Percentiles rank a stretch among this genome's conserved stretches.
Evolutionary conservation across 2,113 vertebrate species (phyloP).

Genomic region (Periophthalmodon schlosseri): DNA sequence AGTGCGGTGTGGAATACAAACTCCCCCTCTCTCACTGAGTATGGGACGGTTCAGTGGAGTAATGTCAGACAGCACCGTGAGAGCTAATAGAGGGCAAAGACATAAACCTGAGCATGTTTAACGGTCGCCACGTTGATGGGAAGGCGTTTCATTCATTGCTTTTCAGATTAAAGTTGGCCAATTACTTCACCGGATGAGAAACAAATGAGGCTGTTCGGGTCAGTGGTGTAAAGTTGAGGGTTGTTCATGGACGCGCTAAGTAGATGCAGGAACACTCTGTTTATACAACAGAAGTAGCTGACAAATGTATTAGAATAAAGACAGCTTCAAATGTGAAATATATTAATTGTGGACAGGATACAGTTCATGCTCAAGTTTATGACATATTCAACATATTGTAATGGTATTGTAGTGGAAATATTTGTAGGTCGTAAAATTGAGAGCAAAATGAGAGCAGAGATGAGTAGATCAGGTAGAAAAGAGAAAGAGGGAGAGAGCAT

Average conservation of each 20-base stretch:
- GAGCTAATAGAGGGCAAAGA: constrained; percentile 47
- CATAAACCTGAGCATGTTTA: constrained; percentile 38
- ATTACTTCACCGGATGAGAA: constrained; percentile 26
- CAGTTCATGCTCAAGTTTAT: too few species aligned
- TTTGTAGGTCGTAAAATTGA: too few species aligned
- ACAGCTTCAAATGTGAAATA: too few species aligned
- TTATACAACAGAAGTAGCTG: background rate
- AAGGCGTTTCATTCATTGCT: constrained; percentile 28
- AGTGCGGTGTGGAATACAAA: constrained; percentile 36
- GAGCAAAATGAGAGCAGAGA: too few species aligned
- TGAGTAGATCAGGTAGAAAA: too few species aligned
- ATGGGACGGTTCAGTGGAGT: constrained; percentile 41
- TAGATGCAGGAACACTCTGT: background rate
- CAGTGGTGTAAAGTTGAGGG: background rate
- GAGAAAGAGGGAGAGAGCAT: too few species aligned
- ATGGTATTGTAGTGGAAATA: too few species aligned
- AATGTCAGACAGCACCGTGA: constrained; percentile 30
- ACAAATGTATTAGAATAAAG: too few species aligned
- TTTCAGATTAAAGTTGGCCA: constrained; percentile 48
- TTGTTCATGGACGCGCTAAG: constrained; percentile 4
- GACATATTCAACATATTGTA: too few species aligned
- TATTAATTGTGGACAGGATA: background rate
- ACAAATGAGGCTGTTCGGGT: background rate
- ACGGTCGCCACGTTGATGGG: constrained; percentile 2
- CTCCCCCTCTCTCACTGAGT: constrained; percentile 27